phyloP scores from a whole-genome alignment of 2,797 vertebrate genomes.

The Phoeniculus purpureus region DNA sequence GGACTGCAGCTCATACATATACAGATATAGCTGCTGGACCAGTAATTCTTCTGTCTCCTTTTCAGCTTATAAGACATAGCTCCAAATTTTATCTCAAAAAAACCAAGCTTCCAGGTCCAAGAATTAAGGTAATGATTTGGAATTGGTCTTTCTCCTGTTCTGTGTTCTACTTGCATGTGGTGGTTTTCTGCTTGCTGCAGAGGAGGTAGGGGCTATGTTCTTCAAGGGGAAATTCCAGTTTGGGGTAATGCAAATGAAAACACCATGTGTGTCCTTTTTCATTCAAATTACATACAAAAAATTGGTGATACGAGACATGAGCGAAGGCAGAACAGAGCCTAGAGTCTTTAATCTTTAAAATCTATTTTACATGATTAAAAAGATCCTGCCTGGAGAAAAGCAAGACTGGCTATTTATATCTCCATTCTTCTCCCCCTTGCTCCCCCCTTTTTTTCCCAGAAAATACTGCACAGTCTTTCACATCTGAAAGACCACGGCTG shows the following conservation, averaged over 20 bases:
- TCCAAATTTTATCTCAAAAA: background rate
- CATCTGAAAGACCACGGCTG: conserved; percentile 69
- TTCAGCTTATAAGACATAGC: background rate
- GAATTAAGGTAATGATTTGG: background rate
- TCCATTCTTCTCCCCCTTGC: conserved; percentile 39
- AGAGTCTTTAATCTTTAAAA: conserved; percentile 77
- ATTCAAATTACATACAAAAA: conserved; percentile 66
- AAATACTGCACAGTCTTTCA: conserved; percentile 67
- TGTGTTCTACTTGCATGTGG: background rate
- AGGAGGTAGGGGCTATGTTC: background rate
- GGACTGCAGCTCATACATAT: background rate
- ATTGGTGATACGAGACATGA: conserved; percentile 46
- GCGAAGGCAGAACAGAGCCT: conserved; percentile 60
- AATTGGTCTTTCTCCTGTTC: background rate
- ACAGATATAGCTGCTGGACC: conserved; percentile 14
- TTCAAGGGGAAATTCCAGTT: conserved; percentile 49
- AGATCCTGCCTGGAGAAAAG: conserved; percentile 70
- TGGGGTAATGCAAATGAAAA: conserved; percentile 46
- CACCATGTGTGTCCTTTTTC: conserved; percentile 57
- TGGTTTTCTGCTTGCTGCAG: background rate
- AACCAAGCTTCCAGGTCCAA: background rate
- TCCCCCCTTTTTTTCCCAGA: conserved; percentile 51
- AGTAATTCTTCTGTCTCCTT: conserved; percentile 25
- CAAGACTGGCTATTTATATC: conserved; percentile 73
- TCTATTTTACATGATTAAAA: conserved; percentile 75